Percentiles rank a stretch among this genome's conserved stretches.
Conservation (phyloP, 2,888 invertebrate species). For the Anodontia alba region DNA sequence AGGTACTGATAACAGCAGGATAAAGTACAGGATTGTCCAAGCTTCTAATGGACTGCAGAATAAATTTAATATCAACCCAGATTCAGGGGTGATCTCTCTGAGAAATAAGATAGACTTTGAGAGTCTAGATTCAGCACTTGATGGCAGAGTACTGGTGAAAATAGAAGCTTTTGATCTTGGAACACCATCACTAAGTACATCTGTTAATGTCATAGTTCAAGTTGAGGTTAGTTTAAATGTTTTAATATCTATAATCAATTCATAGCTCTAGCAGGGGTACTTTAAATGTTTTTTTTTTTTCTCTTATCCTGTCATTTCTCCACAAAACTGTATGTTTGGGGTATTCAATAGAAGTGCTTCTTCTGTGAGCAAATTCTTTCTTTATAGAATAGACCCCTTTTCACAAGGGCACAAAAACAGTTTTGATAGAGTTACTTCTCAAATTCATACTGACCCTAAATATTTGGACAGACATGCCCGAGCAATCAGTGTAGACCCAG, state of each 20-base stretch:
- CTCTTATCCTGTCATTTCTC: too few species aligned
- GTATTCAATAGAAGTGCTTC: too few species aligned
- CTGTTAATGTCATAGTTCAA: slow-evolving; percentile 84
- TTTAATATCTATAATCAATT: not conserved
- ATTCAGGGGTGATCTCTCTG: slow-evolving; percentile 87
- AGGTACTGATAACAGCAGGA: slow-evolving; percentile 75
- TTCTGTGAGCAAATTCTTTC: too few species aligned
- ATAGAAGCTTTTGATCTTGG: slow-evolving; percentile 81
- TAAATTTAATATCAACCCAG: slow-evolving; percentile 88
- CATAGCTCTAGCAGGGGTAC: too few species aligned
- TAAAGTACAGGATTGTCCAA: slow-evolving; percentile 72
- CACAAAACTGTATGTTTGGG: too few species aligned
- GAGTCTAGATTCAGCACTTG: slow-evolving; percentile 64
- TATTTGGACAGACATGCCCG: too few species aligned
- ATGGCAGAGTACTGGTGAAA: slow-evolving; percentile 70
- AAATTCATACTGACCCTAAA: too few species aligned
- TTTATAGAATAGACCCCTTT: too few species aligned
- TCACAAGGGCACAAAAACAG: too few species aligned
- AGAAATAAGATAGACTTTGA: slow-evolving; percentile 80
- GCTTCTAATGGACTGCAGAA: slow-evolving; percentile 66
- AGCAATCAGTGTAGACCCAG: too few species aligned
- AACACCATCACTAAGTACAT: slow-evolving; percentile 64
- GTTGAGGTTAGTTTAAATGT: slow-evolving; percentile 87
- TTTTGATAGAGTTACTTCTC: too few species aligned
- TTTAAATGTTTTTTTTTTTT: too few species aligned